Base-by-base conservation (phyloP, 2,797 vertebrate genomes). In the Calcarius lapponicus region DNA sequence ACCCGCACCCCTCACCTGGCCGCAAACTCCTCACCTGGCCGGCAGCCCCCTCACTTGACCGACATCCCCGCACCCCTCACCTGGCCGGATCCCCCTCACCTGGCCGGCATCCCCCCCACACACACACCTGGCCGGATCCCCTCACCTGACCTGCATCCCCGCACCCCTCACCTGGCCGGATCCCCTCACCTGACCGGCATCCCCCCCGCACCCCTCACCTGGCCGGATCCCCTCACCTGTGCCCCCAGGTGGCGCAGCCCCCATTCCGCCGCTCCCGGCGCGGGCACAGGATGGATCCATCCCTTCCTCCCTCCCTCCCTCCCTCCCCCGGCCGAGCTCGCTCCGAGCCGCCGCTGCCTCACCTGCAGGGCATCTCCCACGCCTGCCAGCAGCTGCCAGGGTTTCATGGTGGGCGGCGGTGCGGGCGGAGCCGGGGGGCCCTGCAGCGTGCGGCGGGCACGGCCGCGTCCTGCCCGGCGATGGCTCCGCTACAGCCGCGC, bases 301-400 rank as follows among this genome's bases (percentile, higher is more conserved):
- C 70, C 38, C 13, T 31, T 22, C 17, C 48, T 50, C 48, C 50
- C 0, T 51, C 28, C 28, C 1, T 56, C 25, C 26, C 54, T 8
- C 70, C 38, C 18, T 26, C 19, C 18, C 24, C 42, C 17, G 7
- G 51, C 92, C 81, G 42, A 3, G 74, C 79, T 3, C 7, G 86
- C 69, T 66, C 11, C 48, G 71, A 90, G 90, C 92, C 21, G 69
- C 72, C 56, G 47, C 95, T 67, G 92, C 97, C 98, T 98, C 96
- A 98, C 98, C 98, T 98, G 98, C 97, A 98, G 98, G 98, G 98
- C 98, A 98, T 98, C 86, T 86, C 92, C 71, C 86, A 22, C 76
- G 36, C 97, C 98, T 90, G 98, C 98, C 71, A 97, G 97, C 92
- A 98, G 97, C 98, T 98, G 98, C 98, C 98, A 98, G 62, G 98